Conservation (phyloP, 1,140 invertebrate species). For the Vollenhovia emeryi region DNA sequence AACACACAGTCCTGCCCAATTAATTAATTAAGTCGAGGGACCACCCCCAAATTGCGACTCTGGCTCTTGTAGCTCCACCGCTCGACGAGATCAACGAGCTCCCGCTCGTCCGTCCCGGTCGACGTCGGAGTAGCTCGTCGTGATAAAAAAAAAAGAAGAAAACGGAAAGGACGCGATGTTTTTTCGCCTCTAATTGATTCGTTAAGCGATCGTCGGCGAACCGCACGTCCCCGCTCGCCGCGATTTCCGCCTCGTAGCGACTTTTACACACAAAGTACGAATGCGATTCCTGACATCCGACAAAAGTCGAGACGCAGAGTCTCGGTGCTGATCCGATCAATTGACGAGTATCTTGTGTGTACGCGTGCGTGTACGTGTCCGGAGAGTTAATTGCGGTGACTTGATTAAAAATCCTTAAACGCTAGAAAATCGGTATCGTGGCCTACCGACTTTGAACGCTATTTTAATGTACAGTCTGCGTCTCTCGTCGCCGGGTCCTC, state of each 20-base stretch:
- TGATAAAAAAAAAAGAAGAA: neutral
- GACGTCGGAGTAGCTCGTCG: neutral
- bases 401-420: slow-evolving; percentile 46
- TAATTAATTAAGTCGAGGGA: slow-evolving; percentile 55
- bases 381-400: slow-evolving; percentile 26
- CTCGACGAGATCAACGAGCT: neutral
- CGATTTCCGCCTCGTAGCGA: neutral
- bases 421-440: slow-evolving; percentile 46
- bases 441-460: slow-evolving; percentile 3
- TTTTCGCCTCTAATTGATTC: neutral
- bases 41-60: slow-evolving; percentile 43
- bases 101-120: neutral
- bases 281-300: neutral
- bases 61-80: neutral
- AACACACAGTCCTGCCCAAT: slow-evolving; percentile 50
- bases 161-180: neutral
- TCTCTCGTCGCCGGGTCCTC: slow-evolving; percentile 3
- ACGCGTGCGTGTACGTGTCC: neutral
- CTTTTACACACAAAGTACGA: neutral
- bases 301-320: neutral
- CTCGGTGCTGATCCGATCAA: slow-evolving; percentile 29
- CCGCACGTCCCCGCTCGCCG: neutral
- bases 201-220: neutral
- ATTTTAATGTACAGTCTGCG: slow-evolving; percentile 47
- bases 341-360: slow-evolving; percentile 3